A percentile compares a stretch with the other conserved stretches of the same genome.
Conservation (phyloP, 2,797 vertebrate genomes). For the Sternotherus odoratus region DNA sequence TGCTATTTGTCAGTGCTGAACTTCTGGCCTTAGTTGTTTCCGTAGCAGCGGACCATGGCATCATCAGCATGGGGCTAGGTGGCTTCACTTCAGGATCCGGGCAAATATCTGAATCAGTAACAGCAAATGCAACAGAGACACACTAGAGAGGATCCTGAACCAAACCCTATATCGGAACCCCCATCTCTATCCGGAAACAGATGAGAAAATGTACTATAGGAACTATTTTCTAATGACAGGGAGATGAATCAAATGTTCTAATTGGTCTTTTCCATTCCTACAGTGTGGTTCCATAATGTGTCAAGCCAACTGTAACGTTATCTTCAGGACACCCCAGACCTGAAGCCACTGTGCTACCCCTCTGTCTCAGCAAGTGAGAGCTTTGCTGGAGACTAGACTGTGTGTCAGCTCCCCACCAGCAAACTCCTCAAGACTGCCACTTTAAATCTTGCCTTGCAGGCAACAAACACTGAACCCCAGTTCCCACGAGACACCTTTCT, state of each 20-base stretch:
- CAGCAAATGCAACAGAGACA: neutral
- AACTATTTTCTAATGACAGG: neutral
- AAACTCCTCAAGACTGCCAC: too few relatives aligned
- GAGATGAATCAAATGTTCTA: neutral
- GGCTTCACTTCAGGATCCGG: too few relatives aligned
- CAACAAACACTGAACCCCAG: neutral
- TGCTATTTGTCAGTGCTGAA: too few relatives aligned
- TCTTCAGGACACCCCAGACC: too few relatives aligned
- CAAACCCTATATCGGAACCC: neutral
- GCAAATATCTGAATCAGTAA: neutral
- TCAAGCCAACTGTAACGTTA: neutral
- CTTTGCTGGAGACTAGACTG: neutral
- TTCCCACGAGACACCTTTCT: neutral
- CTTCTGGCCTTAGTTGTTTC: too few relatives aligned
- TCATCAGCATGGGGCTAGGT: too few relatives aligned
- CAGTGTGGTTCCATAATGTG: neutral
- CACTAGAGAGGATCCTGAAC: neutral
- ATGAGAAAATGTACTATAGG: neutral
- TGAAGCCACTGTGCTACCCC: neutral
- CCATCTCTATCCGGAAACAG: rapidly evolving
- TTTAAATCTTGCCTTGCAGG: too few relatives aligned
- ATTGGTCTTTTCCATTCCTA: neutral
- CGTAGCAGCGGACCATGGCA: too few relatives aligned
- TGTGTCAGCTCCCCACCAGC: neutral
- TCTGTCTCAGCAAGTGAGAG: neutral